phyloP scores from a whole-genome alignment of 1,140 invertebrate species.

The Drosophila parvula region DNA sequence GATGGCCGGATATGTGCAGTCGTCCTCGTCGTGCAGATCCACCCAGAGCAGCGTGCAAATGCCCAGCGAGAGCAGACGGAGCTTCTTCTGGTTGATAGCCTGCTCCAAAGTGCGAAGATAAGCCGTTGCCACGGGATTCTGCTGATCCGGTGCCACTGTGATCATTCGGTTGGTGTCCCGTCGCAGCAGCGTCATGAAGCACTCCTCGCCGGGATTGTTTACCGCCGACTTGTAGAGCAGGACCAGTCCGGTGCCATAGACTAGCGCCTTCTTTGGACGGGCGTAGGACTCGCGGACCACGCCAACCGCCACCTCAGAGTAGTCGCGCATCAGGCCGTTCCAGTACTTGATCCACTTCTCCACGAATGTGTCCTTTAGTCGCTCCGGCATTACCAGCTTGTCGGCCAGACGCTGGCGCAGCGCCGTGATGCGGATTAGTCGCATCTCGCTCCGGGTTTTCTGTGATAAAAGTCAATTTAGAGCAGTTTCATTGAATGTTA shows the following conservation, averaged over 20 bases:
- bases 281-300: slow-evolving; percentile 86
- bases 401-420: slow-evolving; percentile 52
- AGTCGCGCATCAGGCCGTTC: slow-evolving; percentile 87
- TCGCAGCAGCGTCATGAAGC: slow-evolving; percentile 58
- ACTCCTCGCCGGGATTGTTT: slow-evolving; percentile 65
- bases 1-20: slow-evolving; percentile 89
- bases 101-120: slow-evolving; percentile 88
- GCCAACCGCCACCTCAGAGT: slow-evolving; percentile 86
- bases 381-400: slow-evolving; percentile 83
- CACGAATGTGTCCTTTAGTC: slow-evolving; percentile 87
- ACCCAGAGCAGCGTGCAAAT: slow-evolving; percentile 91
- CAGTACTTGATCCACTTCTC: slow-evolving; percentile 88
- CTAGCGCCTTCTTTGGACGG: slow-evolving; percentile 85
- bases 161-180: slow-evolving; percentile 86
- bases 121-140: slow-evolving; percentile 88
- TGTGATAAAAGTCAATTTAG: slow-evolving; percentile 32
- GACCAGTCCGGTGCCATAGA: slow-evolving; percentile 62
- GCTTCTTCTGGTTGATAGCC: slow-evolving; percentile 88
- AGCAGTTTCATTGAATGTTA: slow-evolving; percentile 8
- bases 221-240: slow-evolving; percentile 48
- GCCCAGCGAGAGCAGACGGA: slow-evolving; percentile 88
- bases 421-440: slow-evolving; percentile 63
- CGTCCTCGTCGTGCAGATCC: slow-evolving; percentile 87
- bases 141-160: slow-evolving; percentile 87
- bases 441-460: slow-evolving; percentile 42